phyloP scores from a whole-genome alignment of 2,113 vertebrate species.

The Pseudorhombus dupliciocellatus region DNA sequence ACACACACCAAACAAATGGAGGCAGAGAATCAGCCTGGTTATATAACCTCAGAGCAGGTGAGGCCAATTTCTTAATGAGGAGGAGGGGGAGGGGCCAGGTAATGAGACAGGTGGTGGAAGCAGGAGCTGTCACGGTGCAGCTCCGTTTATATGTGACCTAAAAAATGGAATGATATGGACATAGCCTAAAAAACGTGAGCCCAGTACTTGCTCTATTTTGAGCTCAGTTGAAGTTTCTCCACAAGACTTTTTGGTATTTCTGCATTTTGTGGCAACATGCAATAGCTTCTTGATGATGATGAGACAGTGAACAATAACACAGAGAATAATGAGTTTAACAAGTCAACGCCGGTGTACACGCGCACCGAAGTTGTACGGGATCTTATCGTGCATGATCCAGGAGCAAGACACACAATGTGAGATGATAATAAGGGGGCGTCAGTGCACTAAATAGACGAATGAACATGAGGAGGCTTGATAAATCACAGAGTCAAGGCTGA shows the following conservation, averaged over 20 bases:
- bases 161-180: neutral
- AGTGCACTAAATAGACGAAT: slow-evolving; percentile 60
- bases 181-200: too few species aligned
- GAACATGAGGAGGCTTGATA: slow-evolving; percentile 55
- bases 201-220: too few species aligned
- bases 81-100: too few species aligned
- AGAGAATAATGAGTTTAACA: neutral
- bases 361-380: slow-evolving; percentile 1
- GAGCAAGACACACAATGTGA: slow-evolving; percentile 38
- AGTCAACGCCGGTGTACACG: neutral
- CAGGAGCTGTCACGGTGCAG: too few species aligned
- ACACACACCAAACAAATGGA: too few species aligned
- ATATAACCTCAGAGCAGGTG: too few species aligned
- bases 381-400: slow-evolving; percentile 31
- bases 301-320: neutral
- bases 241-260: neutral
- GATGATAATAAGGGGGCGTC: slow-evolving; percentile 53
- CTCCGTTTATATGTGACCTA: too few species aligned
- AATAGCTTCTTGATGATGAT: neutral
- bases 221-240: too few species aligned
- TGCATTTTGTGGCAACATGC: neutral
- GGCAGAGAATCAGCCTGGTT: too few species aligned
- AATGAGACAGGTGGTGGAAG: too few species aligned
- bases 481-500: slow-evolving; percentile 62
- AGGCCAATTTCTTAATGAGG: too few species aligned